Evolutionary conservation across 2,888 invertebrate species (phyloP), one percentile per base, ranked within the genome.

Genomic region (Prosopocoilus inquinatus): DNA sequence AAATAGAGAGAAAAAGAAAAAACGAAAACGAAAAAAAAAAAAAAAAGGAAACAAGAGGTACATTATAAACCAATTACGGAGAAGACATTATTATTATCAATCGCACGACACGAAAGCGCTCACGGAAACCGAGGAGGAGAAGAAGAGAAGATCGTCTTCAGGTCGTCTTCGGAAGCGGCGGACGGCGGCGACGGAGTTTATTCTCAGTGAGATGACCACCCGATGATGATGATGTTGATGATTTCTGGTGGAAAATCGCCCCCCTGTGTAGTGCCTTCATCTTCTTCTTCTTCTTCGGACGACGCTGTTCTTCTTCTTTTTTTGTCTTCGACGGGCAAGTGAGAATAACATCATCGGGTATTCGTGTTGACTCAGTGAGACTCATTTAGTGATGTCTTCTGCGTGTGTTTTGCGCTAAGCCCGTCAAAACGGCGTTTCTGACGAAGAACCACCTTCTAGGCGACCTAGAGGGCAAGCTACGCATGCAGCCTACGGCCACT

Each of bases 401-500:
- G 20, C 20, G 20, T 28, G 20, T 28, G 20, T 28, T 28, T 28
- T 28, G 7, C 20, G 20, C 20, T 28, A 15, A 47, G 32, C 39
- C 36, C 50, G 36, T 59, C 65, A 68, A 62, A 58, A 68, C 66
- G 67, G 67, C 66, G 62, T 68, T 61, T 59, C 46, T 67, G 55
- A 61, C 65, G 55, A 65, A 66, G 61, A 62, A 61, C 43, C 54
- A 63, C 48, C 60, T 64, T 63, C 66, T 71, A 67, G 71, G 70
- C 65, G 71, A 71, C 57, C 67, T 74, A 63, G 75, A 73, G 67
- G 41, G 41, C 16, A 41, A 41, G 13, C 16, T 41, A 41, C 41
- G 41, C 12, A 88, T 88, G 88, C 88, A 88, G 87, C 87, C 88
- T 77, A 86, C 88, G 80, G 82, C 85, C 76, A 74, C 75, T 60